These are phyloP conservation scores for Tangachromis dhanisi DNA, from an alignment of 2,113 vertebrate genomes.

Conservation along the genomic window DNA sequence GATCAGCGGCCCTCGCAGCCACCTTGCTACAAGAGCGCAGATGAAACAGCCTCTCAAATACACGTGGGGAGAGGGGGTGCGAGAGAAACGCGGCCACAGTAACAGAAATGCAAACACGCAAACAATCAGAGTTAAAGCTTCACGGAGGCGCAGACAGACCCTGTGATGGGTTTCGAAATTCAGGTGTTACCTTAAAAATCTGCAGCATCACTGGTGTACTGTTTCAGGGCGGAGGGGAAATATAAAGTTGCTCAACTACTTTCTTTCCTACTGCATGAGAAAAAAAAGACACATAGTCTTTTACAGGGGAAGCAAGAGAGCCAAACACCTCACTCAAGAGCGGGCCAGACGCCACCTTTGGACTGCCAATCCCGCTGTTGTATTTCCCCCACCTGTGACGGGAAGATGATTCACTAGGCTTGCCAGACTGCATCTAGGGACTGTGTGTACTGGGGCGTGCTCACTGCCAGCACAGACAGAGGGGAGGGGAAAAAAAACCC, in stretches of 20 bases:
- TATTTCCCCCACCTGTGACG: constrained; percentile 62
- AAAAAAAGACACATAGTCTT: constrained; percentile 10
- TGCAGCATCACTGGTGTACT: neutral
- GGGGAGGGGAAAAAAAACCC: neutral
- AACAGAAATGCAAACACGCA: neutral
- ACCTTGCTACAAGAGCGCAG: constrained; percentile 9
- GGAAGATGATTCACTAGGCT: constrained; percentile 62
- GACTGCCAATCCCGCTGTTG: constrained; percentile 62
- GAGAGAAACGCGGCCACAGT: neutral
- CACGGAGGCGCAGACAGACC: neutral
- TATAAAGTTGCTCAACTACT: neutral
- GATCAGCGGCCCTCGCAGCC: constrained; percentile 35
- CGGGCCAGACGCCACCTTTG: constrained; percentile 53
- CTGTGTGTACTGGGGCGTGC: constrained; percentile 46
- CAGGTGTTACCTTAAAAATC: neutral
- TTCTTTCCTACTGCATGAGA: neutral
- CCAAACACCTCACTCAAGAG: constrained; percentile 52
- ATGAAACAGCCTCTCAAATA: constrained; percentile 11
- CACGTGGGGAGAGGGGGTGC: neutral
- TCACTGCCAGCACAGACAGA: constrained; percentile 34
- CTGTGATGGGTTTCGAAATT: neutral
- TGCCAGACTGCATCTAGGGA: constrained; percentile 62
- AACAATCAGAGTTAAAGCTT: neutral
- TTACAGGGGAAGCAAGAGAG: constrained; percentile 21
- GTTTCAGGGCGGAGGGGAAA: neutral